Conservation (phyloP, 30 jellyfish, hydroid and myxozoan genomes). For the Aurelia sp. region DNA sequence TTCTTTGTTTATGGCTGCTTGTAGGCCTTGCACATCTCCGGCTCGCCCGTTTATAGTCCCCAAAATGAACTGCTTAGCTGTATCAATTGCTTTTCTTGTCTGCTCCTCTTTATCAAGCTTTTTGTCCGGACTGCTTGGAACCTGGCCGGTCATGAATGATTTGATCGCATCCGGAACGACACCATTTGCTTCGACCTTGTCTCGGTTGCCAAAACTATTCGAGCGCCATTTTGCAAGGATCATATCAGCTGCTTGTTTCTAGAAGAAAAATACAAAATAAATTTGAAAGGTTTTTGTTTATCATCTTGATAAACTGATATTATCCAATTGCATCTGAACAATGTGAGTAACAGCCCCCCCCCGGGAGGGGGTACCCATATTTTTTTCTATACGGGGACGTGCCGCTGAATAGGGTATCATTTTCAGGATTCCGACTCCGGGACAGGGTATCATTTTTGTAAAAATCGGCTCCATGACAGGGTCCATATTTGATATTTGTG, state of each 20-base stretch:
- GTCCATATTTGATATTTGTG: no score
- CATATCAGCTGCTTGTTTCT: slow-evolving; percentile 90
- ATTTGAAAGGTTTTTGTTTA: background rate
- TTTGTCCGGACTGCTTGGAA: slow-evolving; percentile 34
- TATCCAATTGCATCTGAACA: no score
- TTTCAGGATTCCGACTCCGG: no score
- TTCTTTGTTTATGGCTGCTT: background rate
- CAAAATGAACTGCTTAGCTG: slow-evolving; percentile 51
- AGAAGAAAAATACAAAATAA: background rate
- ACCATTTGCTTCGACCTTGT: slow-evolving; percentile 30
- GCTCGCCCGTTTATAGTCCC: slow-evolving; percentile 72
- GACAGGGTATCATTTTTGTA: no score
- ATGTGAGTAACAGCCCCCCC: no score
- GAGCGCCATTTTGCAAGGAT: slow-evolving; percentile 94
- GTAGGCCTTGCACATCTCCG: slow-evolving; percentile 17
- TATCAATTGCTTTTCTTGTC: slow-evolving; percentile 63
- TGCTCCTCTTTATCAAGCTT: slow-evolving; percentile 47
- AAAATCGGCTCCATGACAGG: no score
- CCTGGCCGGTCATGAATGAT: slow-evolving; percentile 90
- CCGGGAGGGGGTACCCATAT: no score
- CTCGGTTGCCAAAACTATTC: slow-evolving; percentile 87
- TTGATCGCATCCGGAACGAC: slow-evolving; percentile 88
- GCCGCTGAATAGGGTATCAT: no score
- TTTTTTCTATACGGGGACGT: no score
- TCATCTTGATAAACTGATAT: no score